Percentiles rank a stretch among this genome's conserved stretches.
Evolutionary conservation across 2,797 vertebrate genomes (phyloP).

Genomic region (Poeciliopsis paucimaculata): DNA sequence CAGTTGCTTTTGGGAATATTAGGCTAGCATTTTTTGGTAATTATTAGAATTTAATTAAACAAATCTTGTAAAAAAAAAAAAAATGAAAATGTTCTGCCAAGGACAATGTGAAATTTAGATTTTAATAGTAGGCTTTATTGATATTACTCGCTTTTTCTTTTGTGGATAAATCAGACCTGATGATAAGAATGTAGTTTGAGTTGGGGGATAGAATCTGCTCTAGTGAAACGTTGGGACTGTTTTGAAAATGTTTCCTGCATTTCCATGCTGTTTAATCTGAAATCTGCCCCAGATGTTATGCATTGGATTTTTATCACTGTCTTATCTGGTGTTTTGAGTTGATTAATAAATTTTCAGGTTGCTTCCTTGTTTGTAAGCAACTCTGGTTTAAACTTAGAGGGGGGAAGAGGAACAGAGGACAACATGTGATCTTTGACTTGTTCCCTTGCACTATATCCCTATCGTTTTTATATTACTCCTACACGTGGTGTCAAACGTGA

Average conservation of each 20-base stretch:
- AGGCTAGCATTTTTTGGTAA: not conserved
- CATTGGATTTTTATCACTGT: slow-evolving; percentile 54
- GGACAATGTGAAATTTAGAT: slow-evolving; percentile 33
- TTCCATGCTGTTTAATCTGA: slow-evolving; percentile 52
- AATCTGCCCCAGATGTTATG: slow-evolving; percentile 53
- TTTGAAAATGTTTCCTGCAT: slow-evolving; percentile 41
- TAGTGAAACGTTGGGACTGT: slow-evolving; percentile 30
- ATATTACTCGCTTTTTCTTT: slow-evolving; percentile 17
- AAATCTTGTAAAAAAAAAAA: slow-evolving; percentile 33
- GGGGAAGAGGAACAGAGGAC: slow-evolving; percentile 81
- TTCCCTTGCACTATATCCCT: slow-evolving; percentile 98
- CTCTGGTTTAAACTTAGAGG: slow-evolving; percentile 80
- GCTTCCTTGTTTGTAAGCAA: slow-evolving; percentile 83
- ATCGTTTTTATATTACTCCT: slow-evolving; percentile 96
- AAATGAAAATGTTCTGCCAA: slow-evolving; percentile 78
- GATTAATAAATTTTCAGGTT: slow-evolving; percentile 82
- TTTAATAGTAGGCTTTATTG: slow-evolving; percentile 20
- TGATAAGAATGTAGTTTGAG: slow-evolving; percentile 20
- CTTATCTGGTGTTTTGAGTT: slow-evolving; percentile 73
- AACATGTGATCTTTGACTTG: slow-evolving; percentile 92
- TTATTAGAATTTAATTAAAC: slow-evolving; percentile 7
- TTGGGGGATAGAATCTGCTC: slow-evolving; percentile 21
- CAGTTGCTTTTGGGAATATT: slow-evolving; percentile 1
- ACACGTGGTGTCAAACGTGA: slow-evolving; percentile 91
- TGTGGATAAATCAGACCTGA: slow-evolving; percentile 34